Base-by-base conservation (phyloP, 2,888 invertebrate species). In the Drosophila helvetica region DNA sequence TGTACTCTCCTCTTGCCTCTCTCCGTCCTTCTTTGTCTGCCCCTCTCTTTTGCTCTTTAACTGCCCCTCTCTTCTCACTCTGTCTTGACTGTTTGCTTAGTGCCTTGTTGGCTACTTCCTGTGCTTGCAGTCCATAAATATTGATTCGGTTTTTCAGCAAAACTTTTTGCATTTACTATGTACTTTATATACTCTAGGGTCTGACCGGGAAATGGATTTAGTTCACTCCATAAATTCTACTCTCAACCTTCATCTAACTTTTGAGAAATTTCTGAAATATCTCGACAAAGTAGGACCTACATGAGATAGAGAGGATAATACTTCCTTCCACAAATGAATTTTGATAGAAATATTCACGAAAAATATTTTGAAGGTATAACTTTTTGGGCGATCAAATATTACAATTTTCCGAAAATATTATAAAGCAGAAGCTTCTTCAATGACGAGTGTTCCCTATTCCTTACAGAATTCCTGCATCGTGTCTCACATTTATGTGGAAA, bases 91-190 rank as follows among this genome's bases (percentile, higher is more conserved):
- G 60, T 71, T 59, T 54, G 48, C 46, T 43, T 46, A 38, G 50
- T 43, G 43, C 51, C 60, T 64, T 54, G 46, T 59, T 72, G 68
- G 59, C 62, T 63, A 66, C 55, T 67, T 70, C 68, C 73, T 74
- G 53, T 59, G 55, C 60, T 57, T 60, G 74, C 73, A 75, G 79
- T 86, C 86, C 84, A 88, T 88, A 88, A 88, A 86, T 83, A 74
- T 74, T 72, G 74, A 64, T 63, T 69, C 70, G 75, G 75, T 60
- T 77, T 66, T 72, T 64, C 47, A 54, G 58, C 51, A 46, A 59
- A 70, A 86, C 57, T 68, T 65, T 72, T 54, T 66, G 56, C 65
- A 69, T 69, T 75, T 71, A 63, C 61, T 67, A 65, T 66, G 52
- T 51, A 47, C 72, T 62, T 57, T 54, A 18, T 51, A 45, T 52